Base-by-base conservation (phyloP, 2,113 vertebrate species). In the Myotis lucifugus region DNA sequence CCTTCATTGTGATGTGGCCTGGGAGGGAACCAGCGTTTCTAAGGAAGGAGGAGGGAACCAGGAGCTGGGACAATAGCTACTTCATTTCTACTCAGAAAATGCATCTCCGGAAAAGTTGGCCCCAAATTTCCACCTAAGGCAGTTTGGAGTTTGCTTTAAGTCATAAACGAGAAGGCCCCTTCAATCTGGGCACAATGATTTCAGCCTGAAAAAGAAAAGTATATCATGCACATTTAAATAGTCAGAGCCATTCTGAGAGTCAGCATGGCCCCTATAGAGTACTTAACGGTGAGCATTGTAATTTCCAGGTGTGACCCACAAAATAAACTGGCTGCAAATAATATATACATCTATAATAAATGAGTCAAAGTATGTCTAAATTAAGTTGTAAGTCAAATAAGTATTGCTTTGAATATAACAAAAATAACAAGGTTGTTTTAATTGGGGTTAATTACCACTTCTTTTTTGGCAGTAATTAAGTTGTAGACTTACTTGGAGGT, bases 201-300 rank as follows among this genome's bases (percentile, higher is more conserved):
- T 81, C 34, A 90, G 66, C 66, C 59, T 85, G 69, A 40, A 83
- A 40, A 25, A 21, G 42, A 73, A 84, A 90, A 21, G 13, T 50
- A 15, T 54, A 50, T 6, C 3, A 3, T 85, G n/a, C 77, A 34
- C 72, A 77, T 82, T 81, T 95, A 96, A 94, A 91, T 74, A 88
- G n/a, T n/a, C n/a, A n/a, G 77, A 85, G 40, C 66, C 88, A 85
- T 94, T 92, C 77, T 29, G 37, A 88, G 95, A 50, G 18, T 3
- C 77, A 78, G 86, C 83, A 42, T 73, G 56, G 52, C 61, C 67
- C 77, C 83, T 18, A 34, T 0, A 96, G 86, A 34, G 67, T 85
- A 96, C 32, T 88, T 94, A 94, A 83, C 61, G 82, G 89, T 95
- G 83, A 94, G 40, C 12, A n/a, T 29, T 77, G 17, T 48, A 78